phyloP scores from a whole-genome alignment of 1,140 invertebrate genomes.

The Dysdera silvatica region DNA sequence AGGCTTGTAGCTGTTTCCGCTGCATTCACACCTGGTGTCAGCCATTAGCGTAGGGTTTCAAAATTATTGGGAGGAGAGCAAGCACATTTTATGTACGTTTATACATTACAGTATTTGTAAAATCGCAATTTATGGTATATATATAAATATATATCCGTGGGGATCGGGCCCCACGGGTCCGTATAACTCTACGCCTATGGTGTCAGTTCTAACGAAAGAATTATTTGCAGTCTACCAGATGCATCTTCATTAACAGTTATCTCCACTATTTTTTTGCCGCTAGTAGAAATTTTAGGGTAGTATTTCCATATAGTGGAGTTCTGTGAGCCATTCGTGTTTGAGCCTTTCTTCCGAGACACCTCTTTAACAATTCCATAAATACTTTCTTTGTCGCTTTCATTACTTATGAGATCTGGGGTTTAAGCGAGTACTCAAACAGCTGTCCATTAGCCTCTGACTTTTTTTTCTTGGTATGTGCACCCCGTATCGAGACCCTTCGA shows the following conservation, averaged over 20 bases:
- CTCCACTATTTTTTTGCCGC: not conserved
- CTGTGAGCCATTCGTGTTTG: not conserved
- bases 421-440: not conserved
- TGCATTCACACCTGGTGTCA: not conserved
- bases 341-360: conserved; percentile 1
- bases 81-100: too few relatives aligned
- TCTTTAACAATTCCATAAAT: not conserved
- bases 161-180: too few relatives aligned
- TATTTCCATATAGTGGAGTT: not conserved
- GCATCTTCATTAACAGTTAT: not conserved
- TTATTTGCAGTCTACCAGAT: not conserved
- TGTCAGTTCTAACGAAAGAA: not conserved
- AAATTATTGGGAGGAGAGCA: too few relatives aligned
- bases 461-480: not conserved
- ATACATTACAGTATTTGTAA: too few relatives aligned
- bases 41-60: too few relatives aligned
- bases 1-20: too few relatives aligned
- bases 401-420: not conserved
- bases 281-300: not conserved
- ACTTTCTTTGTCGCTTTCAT: not conserved
- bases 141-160: too few relatives aligned
- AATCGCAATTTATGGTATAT: too few relatives aligned
- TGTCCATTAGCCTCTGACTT: not conserved
- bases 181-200: too few relatives aligned
- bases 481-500: not conserved